Conservation (phyloP, 2,888 invertebrate genomes). For the Chymomyza fuscimana region DNA sequence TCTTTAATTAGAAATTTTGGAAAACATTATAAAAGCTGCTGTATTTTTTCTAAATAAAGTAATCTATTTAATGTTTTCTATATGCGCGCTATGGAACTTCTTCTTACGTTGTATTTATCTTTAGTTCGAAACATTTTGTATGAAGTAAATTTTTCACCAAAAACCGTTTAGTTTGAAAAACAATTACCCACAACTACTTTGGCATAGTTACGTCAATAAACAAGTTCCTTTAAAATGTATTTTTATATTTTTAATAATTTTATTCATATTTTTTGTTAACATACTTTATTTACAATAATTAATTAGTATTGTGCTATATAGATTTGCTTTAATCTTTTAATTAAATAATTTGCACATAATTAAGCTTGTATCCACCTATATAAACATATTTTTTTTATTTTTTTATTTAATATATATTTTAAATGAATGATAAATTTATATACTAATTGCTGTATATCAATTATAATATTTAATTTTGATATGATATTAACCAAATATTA, state of each 20-base stretch:
- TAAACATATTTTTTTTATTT: conserved; percentile 5
- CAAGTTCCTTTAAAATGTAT: neutral
- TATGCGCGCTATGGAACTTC: no score
- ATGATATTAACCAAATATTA: neutral
- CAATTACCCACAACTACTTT: no score
- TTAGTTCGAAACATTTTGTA: no score
- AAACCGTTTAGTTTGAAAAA: no score
- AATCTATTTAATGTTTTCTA: no score
- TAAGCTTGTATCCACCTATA: neutral
- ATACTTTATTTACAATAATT: conserved; percentile 66
- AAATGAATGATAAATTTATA: conserved; percentile 32
- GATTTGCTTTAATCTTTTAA: conserved; percentile 14
- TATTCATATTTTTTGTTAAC: conserved; percentile 40
- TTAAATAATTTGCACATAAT: neutral
- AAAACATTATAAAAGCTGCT: no score
- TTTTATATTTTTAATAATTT: conserved; percentile 6
- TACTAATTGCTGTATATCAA: conserved; percentile 10
- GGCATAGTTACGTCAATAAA: no score
- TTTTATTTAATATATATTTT: conserved; percentile 22
- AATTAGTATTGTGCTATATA: conserved; percentile 52
- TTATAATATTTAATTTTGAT: conserved; percentile 53
- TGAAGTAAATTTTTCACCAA: no score
- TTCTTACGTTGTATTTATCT: no score
- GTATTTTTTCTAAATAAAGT: no score
- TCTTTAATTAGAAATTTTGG: no score